phyloP scores from a whole-genome alignment of 1,140 invertebrate species.

The Vanessa atalanta region DNA sequence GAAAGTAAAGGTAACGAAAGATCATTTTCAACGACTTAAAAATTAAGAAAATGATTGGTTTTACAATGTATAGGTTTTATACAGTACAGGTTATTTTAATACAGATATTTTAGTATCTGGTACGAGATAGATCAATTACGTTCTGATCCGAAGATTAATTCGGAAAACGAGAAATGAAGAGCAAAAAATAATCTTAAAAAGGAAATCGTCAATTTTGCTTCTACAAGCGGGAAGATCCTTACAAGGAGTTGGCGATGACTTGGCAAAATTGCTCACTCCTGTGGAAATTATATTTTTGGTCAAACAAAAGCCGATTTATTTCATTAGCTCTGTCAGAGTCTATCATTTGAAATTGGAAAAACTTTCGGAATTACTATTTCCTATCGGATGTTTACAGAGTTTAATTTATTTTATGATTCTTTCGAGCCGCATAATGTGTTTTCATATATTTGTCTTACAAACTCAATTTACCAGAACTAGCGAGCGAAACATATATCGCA shows the following conservation, averaged over 20 bases:
- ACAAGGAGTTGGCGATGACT: constrained; percentile 3
- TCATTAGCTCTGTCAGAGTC: neutral
- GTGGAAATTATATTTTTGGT: constrained; percentile 11
- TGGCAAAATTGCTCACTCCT: neutral
- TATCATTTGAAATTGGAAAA: constrained; percentile 1
- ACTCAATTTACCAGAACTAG: neutral
- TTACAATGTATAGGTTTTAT: too few species aligned
- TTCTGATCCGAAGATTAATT: neutral
- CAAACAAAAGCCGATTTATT: constrained; percentile 15
- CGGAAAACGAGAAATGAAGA: neutral
- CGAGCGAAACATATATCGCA: neutral
- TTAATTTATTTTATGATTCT: neutral
- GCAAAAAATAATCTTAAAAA: constrained; percentile 2
- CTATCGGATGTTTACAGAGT: neutral
- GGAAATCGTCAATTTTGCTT: constrained; percentile 13
- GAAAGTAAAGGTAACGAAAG: too few species aligned
- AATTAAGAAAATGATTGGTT: too few species aligned
- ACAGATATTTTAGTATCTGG: too few species aligned
- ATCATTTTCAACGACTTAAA: too few species aligned
- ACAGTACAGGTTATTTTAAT: too few species aligned
- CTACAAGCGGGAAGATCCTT: neutral
- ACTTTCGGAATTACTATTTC: neutral
- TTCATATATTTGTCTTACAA: neutral
- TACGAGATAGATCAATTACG: neutral
- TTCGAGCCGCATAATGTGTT: neutral